Evolutionary conservation across 1,140 invertebrate genomes (phyloP).

Genomic region (Leptopilina boulardi): DNA sequence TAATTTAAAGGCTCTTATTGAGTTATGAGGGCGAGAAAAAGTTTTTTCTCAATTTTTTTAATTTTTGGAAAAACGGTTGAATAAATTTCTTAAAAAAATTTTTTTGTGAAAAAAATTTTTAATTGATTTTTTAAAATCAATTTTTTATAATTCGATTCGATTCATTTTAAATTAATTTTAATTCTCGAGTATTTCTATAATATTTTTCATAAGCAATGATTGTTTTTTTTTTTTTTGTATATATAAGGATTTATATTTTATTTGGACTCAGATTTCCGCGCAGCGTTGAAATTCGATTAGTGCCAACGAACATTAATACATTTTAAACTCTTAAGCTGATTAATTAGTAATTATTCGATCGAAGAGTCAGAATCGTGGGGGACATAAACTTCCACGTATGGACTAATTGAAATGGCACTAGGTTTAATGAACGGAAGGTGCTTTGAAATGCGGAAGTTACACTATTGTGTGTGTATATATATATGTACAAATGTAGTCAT

Average conservation of each 20-base stretch:
- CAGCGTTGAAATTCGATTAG: constrained; percentile 2
- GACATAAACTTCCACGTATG: background rate
- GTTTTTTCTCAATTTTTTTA: too few relatives aligned
- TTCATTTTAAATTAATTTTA: too few relatives aligned
- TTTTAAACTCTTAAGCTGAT: constrained; percentile 16
- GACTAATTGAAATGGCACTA: constrained; percentile 8
- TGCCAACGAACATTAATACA: background rate
- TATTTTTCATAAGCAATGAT: too few relatives aligned
- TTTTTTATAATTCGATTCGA: too few relatives aligned
- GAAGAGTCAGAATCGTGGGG: constrained; percentile 8
- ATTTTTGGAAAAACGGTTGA: too few relatives aligned
- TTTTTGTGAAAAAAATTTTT: too few relatives aligned
- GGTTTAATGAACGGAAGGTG: constrained; percentile 9
- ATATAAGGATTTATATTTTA: background rate
- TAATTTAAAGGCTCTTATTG: too few relatives aligned
- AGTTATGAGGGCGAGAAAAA: too few relatives aligned
- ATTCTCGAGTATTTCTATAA: background rate
- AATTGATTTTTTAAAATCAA: too few relatives aligned
- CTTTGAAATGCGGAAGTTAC: background rate
- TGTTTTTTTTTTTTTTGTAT: too few relatives aligned
- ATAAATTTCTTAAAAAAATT: too few relatives aligned
- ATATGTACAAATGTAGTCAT: background rate
- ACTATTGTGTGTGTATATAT: background rate
- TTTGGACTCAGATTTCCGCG: background rate
- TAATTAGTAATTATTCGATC: constrained; percentile 24